Evolutionary conservation across 2,888 invertebrate genomes (phyloP), one percentile per base, ranked within the genome.

Genomic region (Molorchus minor): DNA sequence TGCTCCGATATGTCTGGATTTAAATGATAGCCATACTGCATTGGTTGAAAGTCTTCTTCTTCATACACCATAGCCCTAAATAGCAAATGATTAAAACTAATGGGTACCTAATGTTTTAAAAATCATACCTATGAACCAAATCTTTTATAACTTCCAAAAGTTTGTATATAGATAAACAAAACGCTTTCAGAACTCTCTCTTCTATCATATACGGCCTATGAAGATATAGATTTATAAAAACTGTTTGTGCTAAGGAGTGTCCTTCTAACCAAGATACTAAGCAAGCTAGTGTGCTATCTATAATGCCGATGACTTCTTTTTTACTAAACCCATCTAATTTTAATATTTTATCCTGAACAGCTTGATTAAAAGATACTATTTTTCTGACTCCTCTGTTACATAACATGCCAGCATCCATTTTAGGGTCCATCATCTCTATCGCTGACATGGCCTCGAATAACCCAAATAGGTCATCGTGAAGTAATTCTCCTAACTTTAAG

Each of bases 361-460:
- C 93, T 76, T 94, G 92, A 67, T 92, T 90, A 76, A 97, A 94
- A 57, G 91, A 93, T 38, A 93, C 86, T 3, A 94, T 91, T 75
- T 92, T 92, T 56, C 92, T 88, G 73, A 88, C 89, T 10, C 92
- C 92, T 65, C 95, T 86, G 78, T 96, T 96, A 78, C 96, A 96
- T 65, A 94, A 83, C 96, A 98, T 97, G 3, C 98, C 98, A 1
- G 97, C 96, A 84, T 99, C 99, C 98, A 99, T 99, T 85, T 98
- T 99, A 0, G 98, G 98, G 79, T 99, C 98, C 98, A 98, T 98
- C 94, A 99, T 96, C 82, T 99, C 98, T 72, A 99, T 98, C 0
- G 98, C 98, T 0, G 98, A 97, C 98, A 99, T 99, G 0, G 98
- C 98, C 80, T 99, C 98, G 81, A 96, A 96, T 33, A 99, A 83